Percentiles rank a stretch among this genome's conserved stretches.
Evolutionary conservation across 2,797 vertebrate species (phyloP).

Genomic region (Falco peregrinus): DNA sequence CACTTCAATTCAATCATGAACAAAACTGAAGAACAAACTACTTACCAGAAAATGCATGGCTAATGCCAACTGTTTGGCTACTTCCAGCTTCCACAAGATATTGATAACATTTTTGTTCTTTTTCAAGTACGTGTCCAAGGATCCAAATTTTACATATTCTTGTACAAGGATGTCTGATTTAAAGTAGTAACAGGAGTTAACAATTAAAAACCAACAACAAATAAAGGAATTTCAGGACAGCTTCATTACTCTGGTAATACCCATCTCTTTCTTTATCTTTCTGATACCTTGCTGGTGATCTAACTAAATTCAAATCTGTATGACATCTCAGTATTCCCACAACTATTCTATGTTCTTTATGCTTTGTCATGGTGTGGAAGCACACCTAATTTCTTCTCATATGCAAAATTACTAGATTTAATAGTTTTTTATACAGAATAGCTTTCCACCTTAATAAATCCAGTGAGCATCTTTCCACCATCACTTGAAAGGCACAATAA

Average conservation of each 20-base stretch:
- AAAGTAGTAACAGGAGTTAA: constrained; percentile 44
- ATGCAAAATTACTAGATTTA: not conserved
- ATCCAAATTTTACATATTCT: constrained; percentile 94
- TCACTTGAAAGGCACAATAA: not conserved
- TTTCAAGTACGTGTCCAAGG: constrained; percentile 93
- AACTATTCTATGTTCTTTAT: not conserved
- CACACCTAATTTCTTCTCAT: not conserved
- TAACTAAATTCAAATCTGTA: not conserved
- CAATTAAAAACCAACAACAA: not conserved
- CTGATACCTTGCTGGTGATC: not conserved
- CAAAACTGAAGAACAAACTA: not conserved
- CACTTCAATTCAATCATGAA: not conserved
- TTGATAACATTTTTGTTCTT: constrained; percentile 91
- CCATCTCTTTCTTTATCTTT: not conserved
- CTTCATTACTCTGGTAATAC: not conserved
- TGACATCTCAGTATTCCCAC: not conserved
- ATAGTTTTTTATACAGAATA: not conserved
- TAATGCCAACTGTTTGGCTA: constrained; percentile 95
- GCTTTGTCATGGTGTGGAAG: not conserved
- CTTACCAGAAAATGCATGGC: constrained; percentile 97
- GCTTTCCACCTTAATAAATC: not conserved
- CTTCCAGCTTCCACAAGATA: constrained; percentile 97
- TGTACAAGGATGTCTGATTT: constrained; percentile 95
- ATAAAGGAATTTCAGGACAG: not conserved
- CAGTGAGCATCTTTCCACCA: not conserved